Conservation (phyloP, 2,113 vertebrate genomes). For the Etheostoma spectabile region DNA sequence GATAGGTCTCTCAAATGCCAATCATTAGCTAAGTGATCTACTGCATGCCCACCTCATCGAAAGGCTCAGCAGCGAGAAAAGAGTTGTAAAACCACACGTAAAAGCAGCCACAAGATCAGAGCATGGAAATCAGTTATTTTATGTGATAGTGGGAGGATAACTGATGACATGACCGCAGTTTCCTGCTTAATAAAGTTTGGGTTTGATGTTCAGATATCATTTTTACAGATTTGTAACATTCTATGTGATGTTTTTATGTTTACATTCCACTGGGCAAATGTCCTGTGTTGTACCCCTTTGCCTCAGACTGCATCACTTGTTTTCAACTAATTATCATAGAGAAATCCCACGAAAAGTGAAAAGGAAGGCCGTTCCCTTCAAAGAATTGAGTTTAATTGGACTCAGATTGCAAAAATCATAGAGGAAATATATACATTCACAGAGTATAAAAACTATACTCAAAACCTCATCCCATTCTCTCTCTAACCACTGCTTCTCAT, state of each 20-base stretch:
- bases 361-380: background rate
- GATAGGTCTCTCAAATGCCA: background rate
- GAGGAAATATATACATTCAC: conserved; percentile 42
- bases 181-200: background rate
- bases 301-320: background rate
- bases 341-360: conserved; percentile 6
- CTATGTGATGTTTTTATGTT: background rate
- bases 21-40: background rate
- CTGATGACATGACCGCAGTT: background rate
- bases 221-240: background rate
- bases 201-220: background rate
- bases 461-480: background rate
- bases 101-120: background rate
- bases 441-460: conserved; percentile 27
- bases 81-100: background rate
- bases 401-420: conserved; percentile 11
- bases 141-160: no score
- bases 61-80: background rate
- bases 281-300: background rate
- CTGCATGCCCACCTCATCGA: background rate
- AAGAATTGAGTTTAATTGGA: conserved; percentile 32
- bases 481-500: conserved; percentile 21
- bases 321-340: conserved; percentile 3
- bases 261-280: background rate
- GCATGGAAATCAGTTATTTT: background rate